Base-by-base conservation (phyloP, 2,888 invertebrate species). In the Phalangium opilio region DNA sequence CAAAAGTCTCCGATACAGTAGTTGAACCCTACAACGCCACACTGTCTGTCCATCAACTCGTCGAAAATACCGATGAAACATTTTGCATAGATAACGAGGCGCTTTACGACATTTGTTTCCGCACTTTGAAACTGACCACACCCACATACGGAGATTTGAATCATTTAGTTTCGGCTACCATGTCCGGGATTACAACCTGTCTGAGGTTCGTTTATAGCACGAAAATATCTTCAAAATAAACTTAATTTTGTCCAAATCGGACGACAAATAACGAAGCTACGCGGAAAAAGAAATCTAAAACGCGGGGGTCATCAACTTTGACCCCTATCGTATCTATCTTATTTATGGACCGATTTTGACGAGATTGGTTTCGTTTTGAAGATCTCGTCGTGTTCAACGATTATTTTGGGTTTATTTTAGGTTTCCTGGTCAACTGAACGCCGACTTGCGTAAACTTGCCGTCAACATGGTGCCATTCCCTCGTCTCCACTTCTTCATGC, bases 401-500 rank as follows among this genome's bases (percentile, higher is more conserved):
- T n/a, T n/a, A n/a, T n/a, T n/a, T n/a, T n/a, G n/a, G 50, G n/a
- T n/a, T n/a, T 90, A 90, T 67, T 75, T 84, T 45, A 70, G 84
- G 57, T 93, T 91, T 75, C 91, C 90, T 8, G 91, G 90, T 56
- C 90, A 93, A 69, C 70, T 91, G 59, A 91, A 90, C 68, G 87
- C 90, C 36, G 91, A 91, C 70, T 73, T 93, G 55, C 75, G 91
- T 57, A 84, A 93, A 68, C 70, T 87, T 60, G 85, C 87, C 38
- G 87, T 93, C 48, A 93, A 93, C 74, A 91, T 93, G 91, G 91
- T 93, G 21, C 93, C 93, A 45, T 93, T 93, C 78, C 91, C 91
- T 3, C 82, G 90, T 64, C 76, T 58, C 7, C 58, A 58, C 43
- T 58, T 58, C 53, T 58, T 58, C 47, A 57, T 58, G 56, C 56